Conservation (phyloP, 2,113 vertebrate species). For the Mohoua ochrocephala region DNA sequence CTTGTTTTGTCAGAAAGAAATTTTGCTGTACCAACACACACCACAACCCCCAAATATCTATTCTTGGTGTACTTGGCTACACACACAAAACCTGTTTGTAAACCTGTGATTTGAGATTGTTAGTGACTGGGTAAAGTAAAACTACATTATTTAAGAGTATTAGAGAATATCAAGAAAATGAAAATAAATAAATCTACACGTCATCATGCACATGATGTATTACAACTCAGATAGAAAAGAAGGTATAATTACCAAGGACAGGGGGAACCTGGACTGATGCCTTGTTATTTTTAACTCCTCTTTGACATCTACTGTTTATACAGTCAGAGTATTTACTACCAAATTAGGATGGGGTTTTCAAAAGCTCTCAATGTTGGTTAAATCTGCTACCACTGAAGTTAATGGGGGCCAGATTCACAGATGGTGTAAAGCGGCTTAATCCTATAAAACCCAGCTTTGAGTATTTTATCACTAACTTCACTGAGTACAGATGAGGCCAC, state of each 20-base stretch:
- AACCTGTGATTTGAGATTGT: not conserved
- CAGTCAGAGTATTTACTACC: not conserved
- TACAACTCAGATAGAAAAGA: not conserved
- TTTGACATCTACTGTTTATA: not conserved
- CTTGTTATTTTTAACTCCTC: not conserved
- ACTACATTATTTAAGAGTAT: not conserved
- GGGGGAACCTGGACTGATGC: not conserved
- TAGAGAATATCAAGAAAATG: not conserved
- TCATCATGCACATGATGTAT: not conserved
- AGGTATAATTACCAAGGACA: not conserved
- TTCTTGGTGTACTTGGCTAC: not conserved
- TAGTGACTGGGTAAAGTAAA: not conserved
- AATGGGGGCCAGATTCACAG: conserved; percentile 61
- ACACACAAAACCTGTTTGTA: not conserved
- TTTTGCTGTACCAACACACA: not conserved
- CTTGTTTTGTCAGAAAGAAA: not conserved
- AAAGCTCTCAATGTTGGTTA: conserved; percentile 22
- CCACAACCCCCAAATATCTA: not conserved
- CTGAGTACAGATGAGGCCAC: conserved; percentile 55
- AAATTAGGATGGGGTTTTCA: conserved; percentile 13
- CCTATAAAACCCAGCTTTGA: conserved; percentile 60
- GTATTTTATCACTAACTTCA: conserved; percentile 61
- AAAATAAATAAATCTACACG: not conserved
- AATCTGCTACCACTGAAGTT: conserved; percentile 50
- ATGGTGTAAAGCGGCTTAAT: conserved; percentile 63